Conservation (phyloP, 2,113 vertebrate genomes). For the Anser cygnoides region DNA sequence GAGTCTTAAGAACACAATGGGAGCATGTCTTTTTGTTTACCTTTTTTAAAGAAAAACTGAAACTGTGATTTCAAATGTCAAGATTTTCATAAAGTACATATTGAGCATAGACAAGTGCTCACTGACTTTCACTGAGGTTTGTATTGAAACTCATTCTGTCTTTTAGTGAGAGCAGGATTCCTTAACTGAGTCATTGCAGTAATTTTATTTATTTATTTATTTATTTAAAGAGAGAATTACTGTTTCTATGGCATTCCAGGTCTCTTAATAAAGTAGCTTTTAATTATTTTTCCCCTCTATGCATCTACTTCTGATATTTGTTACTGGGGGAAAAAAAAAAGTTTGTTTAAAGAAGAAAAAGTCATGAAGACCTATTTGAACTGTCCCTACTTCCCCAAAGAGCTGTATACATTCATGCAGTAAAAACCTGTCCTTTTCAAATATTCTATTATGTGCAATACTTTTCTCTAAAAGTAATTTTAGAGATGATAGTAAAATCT, state of each 20-base stretch:
- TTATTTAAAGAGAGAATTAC: not conserved
- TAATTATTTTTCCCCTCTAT: not conserved
- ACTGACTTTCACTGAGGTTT: not conserved
- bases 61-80: not conserved
- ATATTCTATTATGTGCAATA: not conserved
- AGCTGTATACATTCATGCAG: not conserved
- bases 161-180: not conserved
- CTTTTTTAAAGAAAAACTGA: not conserved
- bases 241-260: not conserved
- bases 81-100: not conserved
- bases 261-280: not conserved
- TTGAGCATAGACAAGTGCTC: rapidly evolving
- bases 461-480: not conserved
- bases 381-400: not conserved
- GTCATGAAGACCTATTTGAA: not conserved
- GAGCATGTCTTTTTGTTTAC: not conserved
- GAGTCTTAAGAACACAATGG: not conserved
- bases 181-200: not conserved
- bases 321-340: not conserved
- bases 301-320: not conserved
- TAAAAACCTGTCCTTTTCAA: not conserved
- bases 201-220: too few relatives aligned
- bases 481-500: not conserved
- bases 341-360: not conserved
- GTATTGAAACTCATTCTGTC: not conserved